These are phyloP conservation scores for Rousettus leschenaultii DNA, from an alignment of 2,113 vertebrate species.

Conservation along the genomic window DNA sequence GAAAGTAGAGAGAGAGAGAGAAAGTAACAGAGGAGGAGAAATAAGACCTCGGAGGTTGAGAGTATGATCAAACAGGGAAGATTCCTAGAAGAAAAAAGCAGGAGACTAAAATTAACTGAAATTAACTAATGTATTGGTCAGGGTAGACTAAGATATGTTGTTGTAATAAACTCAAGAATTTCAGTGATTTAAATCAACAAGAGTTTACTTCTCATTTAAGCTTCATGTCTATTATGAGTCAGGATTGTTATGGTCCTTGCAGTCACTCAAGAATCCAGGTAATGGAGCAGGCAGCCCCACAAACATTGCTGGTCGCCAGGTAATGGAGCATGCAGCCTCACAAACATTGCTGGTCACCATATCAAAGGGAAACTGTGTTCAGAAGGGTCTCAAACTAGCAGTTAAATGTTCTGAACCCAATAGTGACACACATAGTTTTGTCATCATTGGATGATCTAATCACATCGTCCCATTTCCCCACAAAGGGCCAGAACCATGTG, in stretches of 20 bases:
- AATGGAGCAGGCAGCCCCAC: neutral
- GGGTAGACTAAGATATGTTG: accelerated
- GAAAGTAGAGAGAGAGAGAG: neutral
- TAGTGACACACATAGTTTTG: neutral
- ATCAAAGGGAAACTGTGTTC: neutral
- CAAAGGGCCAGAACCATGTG: neutral
- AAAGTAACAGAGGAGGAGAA: accelerated
- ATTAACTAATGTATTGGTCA: neutral
- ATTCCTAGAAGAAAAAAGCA: neutral
- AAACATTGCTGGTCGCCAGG: neutral
- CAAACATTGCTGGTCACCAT: neutral
- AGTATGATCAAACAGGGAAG: neutral
- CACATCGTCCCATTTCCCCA: accelerated
- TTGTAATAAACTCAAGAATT: neutral
- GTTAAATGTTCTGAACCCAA: neutral
- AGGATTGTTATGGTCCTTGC: neutral
- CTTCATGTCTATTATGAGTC: neutral
- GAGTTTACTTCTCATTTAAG: neutral
- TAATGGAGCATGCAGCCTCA: neutral
- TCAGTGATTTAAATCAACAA: neutral
- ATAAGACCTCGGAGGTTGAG: neutral
- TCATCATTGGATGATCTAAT: neutral
- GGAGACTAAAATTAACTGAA: neutral
- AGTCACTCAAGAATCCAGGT: neutral
- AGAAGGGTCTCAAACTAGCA: neutral